Conservation (phyloP, 2,113 vertebrate genomes). For the Melanocharis versteri region DNA sequence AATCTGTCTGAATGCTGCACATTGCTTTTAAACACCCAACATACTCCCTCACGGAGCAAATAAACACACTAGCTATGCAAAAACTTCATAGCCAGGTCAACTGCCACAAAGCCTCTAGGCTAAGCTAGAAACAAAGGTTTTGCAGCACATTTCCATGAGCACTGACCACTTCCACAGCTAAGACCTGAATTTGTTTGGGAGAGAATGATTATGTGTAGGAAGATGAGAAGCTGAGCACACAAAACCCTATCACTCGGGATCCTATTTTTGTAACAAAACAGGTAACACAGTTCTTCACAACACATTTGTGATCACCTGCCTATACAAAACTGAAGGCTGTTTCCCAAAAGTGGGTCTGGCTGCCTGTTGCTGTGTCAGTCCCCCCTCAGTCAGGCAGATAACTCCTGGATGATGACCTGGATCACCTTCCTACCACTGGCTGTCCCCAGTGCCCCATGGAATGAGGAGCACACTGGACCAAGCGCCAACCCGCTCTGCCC, state of each 20-base stretch:
- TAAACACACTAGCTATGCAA: background rate
- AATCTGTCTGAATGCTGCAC: background rate
- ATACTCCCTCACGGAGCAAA: background rate
- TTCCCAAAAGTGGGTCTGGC: background rate
- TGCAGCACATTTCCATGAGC: background rate
- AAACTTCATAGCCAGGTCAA: background rate
- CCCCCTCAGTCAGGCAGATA: rapidly evolving
- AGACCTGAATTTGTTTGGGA: background rate
- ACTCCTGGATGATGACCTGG: rapidly evolving
- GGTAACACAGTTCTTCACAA: background rate
- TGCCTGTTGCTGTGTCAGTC: background rate
- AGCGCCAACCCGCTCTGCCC: background rate
- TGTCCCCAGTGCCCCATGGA: rapidly evolving
- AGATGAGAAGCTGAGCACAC: background rate
- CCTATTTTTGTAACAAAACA: background rate
- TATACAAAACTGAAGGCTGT: background rate
- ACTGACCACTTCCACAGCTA: background rate
- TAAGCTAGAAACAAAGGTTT: background rate
- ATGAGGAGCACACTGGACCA: background rate
- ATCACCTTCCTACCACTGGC: background rate
- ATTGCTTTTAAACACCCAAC: background rate
- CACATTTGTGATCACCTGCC: background rate
- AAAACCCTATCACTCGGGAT: background rate
- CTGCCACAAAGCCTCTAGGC: background rate
- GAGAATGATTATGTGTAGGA: background rate